Conservation (phyloP, 35 echinoderm and acorn worm species). For the Lytechinus variegatus region DNA sequence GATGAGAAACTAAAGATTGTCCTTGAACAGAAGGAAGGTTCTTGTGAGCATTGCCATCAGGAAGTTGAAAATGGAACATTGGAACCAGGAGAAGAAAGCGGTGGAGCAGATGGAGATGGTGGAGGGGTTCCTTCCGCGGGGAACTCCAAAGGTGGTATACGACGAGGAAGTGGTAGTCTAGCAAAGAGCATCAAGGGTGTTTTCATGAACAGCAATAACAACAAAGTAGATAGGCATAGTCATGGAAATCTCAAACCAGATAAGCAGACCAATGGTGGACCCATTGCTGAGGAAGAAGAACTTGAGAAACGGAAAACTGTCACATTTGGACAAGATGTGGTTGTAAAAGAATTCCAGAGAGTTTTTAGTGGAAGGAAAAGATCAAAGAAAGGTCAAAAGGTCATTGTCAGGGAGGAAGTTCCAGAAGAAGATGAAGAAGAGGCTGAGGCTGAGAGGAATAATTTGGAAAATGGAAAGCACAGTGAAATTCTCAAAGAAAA, state of each 20-base stretch:
- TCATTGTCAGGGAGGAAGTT: not conserved
- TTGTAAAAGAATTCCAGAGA: conserved; percentile 37
- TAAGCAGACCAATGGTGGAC: not conserved
- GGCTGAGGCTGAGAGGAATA: not conserved
- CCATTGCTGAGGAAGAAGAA: not conserved
- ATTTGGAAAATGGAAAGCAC: not conserved
- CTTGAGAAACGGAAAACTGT: conserved; percentile 36
- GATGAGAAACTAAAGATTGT: not conserved
- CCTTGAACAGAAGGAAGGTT: conserved; percentile 12
- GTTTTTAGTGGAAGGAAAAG: conserved; percentile 24
- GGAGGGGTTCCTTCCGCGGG: not conserved
- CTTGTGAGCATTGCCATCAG: not conserved
- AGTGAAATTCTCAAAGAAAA: not conserved
- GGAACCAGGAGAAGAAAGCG: not conserved
- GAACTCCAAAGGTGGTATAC: not conserved
- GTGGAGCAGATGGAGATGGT: conserved; percentile 10
- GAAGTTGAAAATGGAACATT: not conserved
- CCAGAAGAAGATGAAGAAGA: not conserved
- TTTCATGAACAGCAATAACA: conserved; percentile 49
- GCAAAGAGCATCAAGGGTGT: conserved; percentile 28
- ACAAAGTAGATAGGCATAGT: conserved; percentile 26
- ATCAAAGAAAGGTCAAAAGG: conserved; percentile 1
- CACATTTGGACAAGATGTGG: conserved; percentile 39
- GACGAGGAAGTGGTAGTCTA: not conserved
- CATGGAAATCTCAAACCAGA: not conserved